Evolutionary conservation across 2,797 vertebrate species (phyloP).

Genomic region (Eupleurogrammus muticus): DNA sequence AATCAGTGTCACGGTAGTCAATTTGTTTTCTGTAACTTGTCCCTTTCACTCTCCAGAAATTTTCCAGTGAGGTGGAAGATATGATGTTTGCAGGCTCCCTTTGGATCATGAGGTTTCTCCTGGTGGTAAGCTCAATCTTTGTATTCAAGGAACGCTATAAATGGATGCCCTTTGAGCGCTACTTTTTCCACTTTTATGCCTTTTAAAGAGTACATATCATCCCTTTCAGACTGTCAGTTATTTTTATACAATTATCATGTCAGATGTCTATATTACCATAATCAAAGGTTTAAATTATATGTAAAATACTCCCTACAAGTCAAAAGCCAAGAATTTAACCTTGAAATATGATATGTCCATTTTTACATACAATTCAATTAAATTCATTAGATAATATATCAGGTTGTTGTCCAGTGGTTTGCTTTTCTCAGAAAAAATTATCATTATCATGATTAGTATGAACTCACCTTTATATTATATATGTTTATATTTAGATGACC

Average conservation of each 20-base stretch:
- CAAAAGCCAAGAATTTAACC: no score
- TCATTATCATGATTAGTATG: constrained; percentile 62
- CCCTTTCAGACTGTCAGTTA: not conserved
- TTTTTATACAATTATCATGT: no score
- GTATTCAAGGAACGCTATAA: constrained; percentile 19
- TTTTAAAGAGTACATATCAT: not conserved
- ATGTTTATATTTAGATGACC: constrained; percentile 57
- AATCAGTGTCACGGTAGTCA: constrained; percentile 48
- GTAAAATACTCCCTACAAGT: no score
- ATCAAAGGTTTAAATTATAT: no score
- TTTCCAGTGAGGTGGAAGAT: constrained; percentile 50
- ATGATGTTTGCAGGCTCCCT: constrained; percentile 60
- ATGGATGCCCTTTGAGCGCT: constrained; percentile 1
- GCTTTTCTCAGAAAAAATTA: constrained; percentile 43
- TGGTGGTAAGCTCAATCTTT: constrained; percentile 63
- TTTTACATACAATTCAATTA: constrained; percentile 17
- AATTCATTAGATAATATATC: constrained; percentile 36
- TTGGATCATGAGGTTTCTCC: constrained; percentile 65
- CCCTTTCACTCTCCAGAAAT: constrained; percentile 38
- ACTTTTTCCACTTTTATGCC: not conserved
- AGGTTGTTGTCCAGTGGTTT: constrained; percentile 36
- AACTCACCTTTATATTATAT: constrained; percentile 43
- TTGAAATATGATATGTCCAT: not conserved
- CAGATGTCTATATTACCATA: no score
- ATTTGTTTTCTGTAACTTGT: constrained; percentile 42